Base-by-base conservation (phyloP, 1,140 invertebrate species). In the Saccostrea glomerata region DNA sequence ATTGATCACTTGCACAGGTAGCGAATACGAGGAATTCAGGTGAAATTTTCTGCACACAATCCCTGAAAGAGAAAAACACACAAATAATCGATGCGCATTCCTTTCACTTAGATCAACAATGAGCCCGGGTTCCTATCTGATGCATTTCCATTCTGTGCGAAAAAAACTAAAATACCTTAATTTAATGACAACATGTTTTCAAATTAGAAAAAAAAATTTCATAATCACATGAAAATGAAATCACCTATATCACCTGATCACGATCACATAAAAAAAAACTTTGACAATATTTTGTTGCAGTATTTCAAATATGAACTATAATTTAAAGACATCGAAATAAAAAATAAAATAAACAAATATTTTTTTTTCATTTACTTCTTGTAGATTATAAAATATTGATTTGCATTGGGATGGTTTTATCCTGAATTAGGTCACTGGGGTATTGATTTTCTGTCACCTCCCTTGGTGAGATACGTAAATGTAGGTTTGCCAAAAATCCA, bases 21-120 rank as follows among this genome's bases (percentile, higher is more conserved):
- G 30, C 25, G 70, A 77, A 77, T 77, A 77, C 70, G 15, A 4
- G 70, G 70, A 77, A 77, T 77, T 77, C 15, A 77, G 70, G 70
- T 77, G 23, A 77, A 11, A 30, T 11, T 73, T 73, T 23, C 66
- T 77, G 70, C 12, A 36, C 12, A 77, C 70, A 30, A 77, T 77
- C 70, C 70, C 70, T 77, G 70, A 77, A 77, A 77, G 30, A 77
- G 13, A 73, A 77, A 77, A 77, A 77, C 25, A 25, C 70, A 25
- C 23, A 30, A 30, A 25, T 30, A 77, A 77, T 77, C 70, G 25
- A 77, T 77, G 30, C 25, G 30, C 23, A 30, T 40, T 77, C 30
- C 23, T 30, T 77, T 30, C 23, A 77, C 23, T 77, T 36, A 4
- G 30, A 77, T 36, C 25, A 77, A 77, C 70, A 30, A 77, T 12